These are phyloP conservation scores for Drosophila melanocephala DNA, from an alignment of 2,888 invertebrate species.

Conservation along the genomic window DNA sequence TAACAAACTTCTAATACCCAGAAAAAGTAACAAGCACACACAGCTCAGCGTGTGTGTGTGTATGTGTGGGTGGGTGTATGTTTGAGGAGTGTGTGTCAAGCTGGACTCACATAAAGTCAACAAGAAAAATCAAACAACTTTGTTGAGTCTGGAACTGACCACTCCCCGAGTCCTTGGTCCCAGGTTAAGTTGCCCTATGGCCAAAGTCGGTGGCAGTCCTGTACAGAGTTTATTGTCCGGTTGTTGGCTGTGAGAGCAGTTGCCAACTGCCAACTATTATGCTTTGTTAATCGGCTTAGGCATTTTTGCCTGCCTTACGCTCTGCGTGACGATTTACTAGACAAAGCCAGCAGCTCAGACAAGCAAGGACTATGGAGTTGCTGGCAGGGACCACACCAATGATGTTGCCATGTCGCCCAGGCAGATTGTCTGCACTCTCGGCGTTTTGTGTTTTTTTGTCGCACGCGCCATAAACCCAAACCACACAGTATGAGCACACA, in stretches of 20 bases:
- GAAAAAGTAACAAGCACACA: constrained; percentile 35
- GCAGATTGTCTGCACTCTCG: constrained; percentile 47
- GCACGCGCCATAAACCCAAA: constrained; percentile 66
- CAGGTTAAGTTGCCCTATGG: constrained; percentile 5
- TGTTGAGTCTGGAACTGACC: constrained; percentile 49
- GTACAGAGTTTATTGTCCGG: constrained; percentile 67
- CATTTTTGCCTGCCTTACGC: constrained; percentile 56
- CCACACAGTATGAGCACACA: constrained; percentile 15
- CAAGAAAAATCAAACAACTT: constrained; percentile 79
- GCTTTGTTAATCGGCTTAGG: constrained; percentile 78
- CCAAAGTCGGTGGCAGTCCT: constrained; percentile 21
- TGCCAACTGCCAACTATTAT: constrained; percentile 62
- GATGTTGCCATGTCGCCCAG: constrained; percentile 50
- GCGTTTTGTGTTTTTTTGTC: constrained; percentile 72
- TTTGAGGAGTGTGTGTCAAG: constrained; percentile 35
- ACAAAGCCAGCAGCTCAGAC: constrained; percentile 71
- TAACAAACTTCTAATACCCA: constrained; percentile 42
- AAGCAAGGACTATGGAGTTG: constrained; percentile 53
- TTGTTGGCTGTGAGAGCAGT: constrained; percentile 31
- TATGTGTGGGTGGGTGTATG: constrained; percentile 11
- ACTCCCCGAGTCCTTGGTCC: constrained; percentile 5
- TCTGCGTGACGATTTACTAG: constrained; percentile 65
- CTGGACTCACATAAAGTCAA: constrained; percentile 57
- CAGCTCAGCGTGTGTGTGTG: constrained; percentile 15
- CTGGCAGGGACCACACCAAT: constrained; percentile 14